A percentile compares a stretch with the other conserved stretches of the same genome.
Evolutionary conservation across 2,888 invertebrate species (phyloP).

Genomic region (Reticulitermes lucifugus): DNA sequence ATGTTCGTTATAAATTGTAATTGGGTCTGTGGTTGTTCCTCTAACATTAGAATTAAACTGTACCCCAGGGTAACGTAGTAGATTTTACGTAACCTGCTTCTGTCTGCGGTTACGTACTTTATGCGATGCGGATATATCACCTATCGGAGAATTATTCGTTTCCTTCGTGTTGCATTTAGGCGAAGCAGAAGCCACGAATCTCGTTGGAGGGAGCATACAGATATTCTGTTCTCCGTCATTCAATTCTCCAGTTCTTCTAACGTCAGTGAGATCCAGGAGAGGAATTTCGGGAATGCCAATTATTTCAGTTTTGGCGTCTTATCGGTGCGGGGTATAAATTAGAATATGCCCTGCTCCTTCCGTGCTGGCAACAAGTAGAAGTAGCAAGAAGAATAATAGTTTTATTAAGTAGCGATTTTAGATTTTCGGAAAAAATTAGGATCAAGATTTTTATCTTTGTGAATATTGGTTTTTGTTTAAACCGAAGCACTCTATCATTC

Average conservation of each 20-base stretch:
- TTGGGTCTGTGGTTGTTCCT: too few relatives aligned
- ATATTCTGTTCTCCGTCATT: not conserved
- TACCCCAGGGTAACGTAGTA: too few relatives aligned
- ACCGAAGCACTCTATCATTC: not conserved
- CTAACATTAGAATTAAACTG: too few relatives aligned
- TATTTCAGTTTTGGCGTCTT: conserved; percentile 15
- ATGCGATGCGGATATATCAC: not conserved
- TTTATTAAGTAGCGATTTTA: not conserved
- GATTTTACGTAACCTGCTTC: too few relatives aligned
- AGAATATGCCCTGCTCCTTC: not conserved
- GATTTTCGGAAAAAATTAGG: not conserved
- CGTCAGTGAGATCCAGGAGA: not conserved
- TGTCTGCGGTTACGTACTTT: too few relatives aligned
- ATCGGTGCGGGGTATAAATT: conserved; percentile 5
- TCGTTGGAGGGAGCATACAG: not conserved
- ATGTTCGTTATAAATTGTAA: too few relatives aligned
- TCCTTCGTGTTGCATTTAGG: not conserved
- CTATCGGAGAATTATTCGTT: not conserved
- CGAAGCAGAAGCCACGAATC: not conserved
- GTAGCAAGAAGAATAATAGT: not conserved
- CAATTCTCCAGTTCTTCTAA: not conserved
- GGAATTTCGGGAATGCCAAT: conserved; percentile 10
- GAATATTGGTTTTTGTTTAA: not conserved
- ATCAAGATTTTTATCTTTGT: conserved; percentile 19
- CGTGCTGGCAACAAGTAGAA: not conserved